Evolutionary conservation across 2,888 invertebrate species (phyloP), one percentile per base, ranked within the genome.

Genomic region (Epinotia demarniana): DNA sequence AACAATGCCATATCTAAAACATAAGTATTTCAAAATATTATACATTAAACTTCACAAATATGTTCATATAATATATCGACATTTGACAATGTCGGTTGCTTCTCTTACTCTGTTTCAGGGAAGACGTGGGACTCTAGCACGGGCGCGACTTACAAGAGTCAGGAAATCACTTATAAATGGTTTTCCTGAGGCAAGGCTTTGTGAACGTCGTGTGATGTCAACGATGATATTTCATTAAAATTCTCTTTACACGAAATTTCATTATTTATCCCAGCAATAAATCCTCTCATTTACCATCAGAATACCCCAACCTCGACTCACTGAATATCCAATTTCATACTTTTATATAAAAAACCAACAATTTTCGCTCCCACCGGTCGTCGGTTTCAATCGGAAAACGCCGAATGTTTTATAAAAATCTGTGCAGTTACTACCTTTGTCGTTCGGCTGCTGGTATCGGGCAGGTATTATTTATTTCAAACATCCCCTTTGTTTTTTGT

Each of bases 261-360:
- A 46, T 60, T 53, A 61, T 61, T 60, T 61, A 61, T 62, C 11
- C 23, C 23, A 53, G 70, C 64, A 64, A 75, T 75, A 75, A 75
- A 70, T 70, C 39, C 49, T 23, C 49, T 53, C n/a, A 64, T 60
- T 75, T 75, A 18, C 57, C 63, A 49, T 49, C 57, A 62, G 49
- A 75, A 61, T 55, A 12, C 72, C 73, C 69, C 49, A 69, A 58
- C 16, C 18, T 49, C 74, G 63, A 18, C 27, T 49, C 69, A 74
- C 69, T 75, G 75, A 58, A n/a, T 27, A n/a, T 64, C 70, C 64
- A 64, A 75, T 75, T 58, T 58, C n/a, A 64, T 23, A 72, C 27
- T 64, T 72, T 58, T 23, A 64, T 66, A 23, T 39, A 64, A 63
- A 63, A 68, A 68, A 58, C 55, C 68, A 43, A 57, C 27, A 68